A percentile compares a stretch with the other conserved stretches of the same genome.
These are phyloP conservation scores for Nebria brevicollis DNA, from an alignment of 2,888 invertebrate species.

Conservation along the genomic window DNA sequence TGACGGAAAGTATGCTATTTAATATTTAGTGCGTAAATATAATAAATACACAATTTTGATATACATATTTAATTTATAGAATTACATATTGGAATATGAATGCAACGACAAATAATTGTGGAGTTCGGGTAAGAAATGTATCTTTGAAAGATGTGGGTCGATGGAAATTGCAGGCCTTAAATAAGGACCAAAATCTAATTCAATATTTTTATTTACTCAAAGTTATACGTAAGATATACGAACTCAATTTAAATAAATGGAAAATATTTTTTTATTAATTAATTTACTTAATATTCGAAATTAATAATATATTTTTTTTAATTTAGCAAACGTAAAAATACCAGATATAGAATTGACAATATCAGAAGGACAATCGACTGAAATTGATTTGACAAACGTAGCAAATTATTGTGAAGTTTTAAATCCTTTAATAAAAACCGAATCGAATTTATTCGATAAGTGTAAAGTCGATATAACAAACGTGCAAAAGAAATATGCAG, in stretches of 20 bases:
- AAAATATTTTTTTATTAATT: not conserved
- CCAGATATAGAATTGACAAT: conserved; percentile 28
- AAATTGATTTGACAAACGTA: conserved; percentile 38
- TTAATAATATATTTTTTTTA: not conserved
- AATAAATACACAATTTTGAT: not conserved
- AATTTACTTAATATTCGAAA: conserved; percentile 7
- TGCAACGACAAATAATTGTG: conserved; percentile 62
- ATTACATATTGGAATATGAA: conserved; percentile 29
- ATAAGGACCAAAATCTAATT: conserved; percentile 51
- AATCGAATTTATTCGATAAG: conserved; percentile 25
- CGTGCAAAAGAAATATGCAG: conserved; percentile 63
- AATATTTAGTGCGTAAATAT: too few relatives aligned
- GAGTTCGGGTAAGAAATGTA: conserved; percentile 61
- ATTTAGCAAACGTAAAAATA: conserved; percentile 24
- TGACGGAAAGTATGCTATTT: conserved; percentile 34
- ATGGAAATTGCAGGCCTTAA: conserved; percentile 63
- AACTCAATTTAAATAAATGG: not conserved
- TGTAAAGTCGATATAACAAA: conserved; percentile 62
- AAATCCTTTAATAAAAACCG: conserved; percentile 9
- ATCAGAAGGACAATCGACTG: conserved; percentile 36
- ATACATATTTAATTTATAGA: conserved; percentile 53
- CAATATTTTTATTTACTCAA: conserved; percentile 35
- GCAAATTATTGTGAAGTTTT: conserved; percentile 45
- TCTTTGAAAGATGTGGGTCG: conserved; percentile 60
- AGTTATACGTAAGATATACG: conserved; percentile 54